Evolutionary conservation across 35 echinoderm and acorn worm genomes (phyloP), one percentile per base, ranked within the genome.

Genomic region (Apostichopus japonicus): DNA sequence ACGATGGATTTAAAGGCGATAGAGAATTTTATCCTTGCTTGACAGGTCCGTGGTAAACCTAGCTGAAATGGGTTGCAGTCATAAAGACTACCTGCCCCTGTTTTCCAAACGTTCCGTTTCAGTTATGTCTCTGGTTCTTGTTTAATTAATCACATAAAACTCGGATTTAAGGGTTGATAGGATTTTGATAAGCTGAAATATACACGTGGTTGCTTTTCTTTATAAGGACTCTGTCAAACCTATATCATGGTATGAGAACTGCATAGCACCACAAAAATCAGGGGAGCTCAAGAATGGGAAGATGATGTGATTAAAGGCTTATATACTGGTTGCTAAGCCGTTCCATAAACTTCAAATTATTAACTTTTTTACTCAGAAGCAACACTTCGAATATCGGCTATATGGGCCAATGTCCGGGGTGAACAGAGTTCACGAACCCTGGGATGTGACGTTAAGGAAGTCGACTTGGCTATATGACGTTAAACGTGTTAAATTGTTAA

Each of bases 281-380:
- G 56, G 56, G 81, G 81, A 16, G 81, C 81, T 84, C 81, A n/a
- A 58, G 54, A 15, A 53, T 14, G 17, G 8, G 54, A 55, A 58
- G 19, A 21, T 84, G 81, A 84, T 84, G 56, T 58, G 81, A 84
- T 84, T 84, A 84, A 57, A 84, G 81, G 81, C 54, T 84, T 84
- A 84, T 55, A 58, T 57, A 57, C 81, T 54, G 81, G 81, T 84
- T 84, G 81, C 81, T 84, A 84, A 84, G 81, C 81, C 55, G 81
- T 84, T 84, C 81, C 81, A 84, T 84, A 84, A 84, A 84, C 81
- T 84, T 84, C 81, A 84, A 84, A 84, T 84, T 84, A 84, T 84
- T 84, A 84, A 84, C 54, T 84, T 84, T 84, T 84, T 54, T 56
- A 19, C 19, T n/a, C 71, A 75, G 21, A 57, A 84, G 81, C 56